A percentile compares a stretch with the other conserved stretches of the same genome.
These are phyloP conservation scores for Oryzias javanicus DNA, from an alignment of 2,113 vertebrate genomes.

Conservation along the genomic window DNA sequence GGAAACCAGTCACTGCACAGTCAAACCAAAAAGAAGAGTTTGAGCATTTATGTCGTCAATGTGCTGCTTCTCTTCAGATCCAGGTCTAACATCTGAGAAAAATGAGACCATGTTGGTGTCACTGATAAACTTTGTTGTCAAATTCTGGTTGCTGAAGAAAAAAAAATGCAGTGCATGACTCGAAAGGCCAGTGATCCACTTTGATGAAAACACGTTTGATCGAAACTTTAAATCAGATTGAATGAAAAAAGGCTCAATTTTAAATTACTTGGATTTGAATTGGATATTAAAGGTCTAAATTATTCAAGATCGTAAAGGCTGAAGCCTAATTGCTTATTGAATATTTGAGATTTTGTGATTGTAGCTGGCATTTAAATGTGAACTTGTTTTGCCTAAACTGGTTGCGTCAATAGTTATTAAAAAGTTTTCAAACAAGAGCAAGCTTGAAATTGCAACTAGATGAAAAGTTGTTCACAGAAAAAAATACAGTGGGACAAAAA, in stretches of 20 bases:
- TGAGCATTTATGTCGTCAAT: neutral
- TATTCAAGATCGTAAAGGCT: slow-evolving; percentile 15
- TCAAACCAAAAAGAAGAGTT: no score
- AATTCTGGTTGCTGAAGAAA: neutral
- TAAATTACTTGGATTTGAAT: slow-evolving; percentile 5
- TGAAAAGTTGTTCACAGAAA: no score
- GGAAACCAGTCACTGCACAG: no score
- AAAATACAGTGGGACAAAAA: no score
- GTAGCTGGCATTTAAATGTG: slow-evolving; percentile 12
- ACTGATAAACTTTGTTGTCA: slow-evolving; percentile 8
- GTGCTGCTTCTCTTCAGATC: neutral
- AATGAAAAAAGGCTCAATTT: slow-evolving; percentile 6
- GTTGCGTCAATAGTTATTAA: neutral
- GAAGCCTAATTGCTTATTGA: slow-evolving; percentile 4
- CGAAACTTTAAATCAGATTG: slow-evolving; percentile 18
- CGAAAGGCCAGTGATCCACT: neutral
- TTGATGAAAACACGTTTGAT: slow-evolving; percentile 4
- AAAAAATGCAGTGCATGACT: neutral
- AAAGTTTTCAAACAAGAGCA: neutral
- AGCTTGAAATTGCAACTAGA: no score
- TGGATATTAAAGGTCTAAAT: neutral
- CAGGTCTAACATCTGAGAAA: neutral
- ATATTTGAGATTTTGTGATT: slow-evolving; percentile 10
- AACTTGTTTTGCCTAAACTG: neutral
- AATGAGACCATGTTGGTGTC: slow-evolving; percentile 9